Evolutionary conservation across 1,140 invertebrate genomes (phyloP).

Genomic region (Lepidurus packardi): DNA sequence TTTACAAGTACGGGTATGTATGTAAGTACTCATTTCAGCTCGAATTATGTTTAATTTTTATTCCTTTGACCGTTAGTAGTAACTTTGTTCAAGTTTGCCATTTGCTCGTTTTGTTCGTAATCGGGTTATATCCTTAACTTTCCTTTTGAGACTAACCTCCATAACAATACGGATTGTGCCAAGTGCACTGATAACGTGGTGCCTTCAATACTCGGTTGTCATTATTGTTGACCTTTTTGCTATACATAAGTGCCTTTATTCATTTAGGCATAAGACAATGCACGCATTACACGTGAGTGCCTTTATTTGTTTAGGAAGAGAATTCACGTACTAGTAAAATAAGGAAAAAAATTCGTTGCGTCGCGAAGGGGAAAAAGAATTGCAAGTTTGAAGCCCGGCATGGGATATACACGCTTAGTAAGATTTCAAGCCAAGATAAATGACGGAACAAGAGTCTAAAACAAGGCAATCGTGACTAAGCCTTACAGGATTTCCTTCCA

Average conservation of each 20-base stretch:
- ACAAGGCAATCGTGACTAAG: constrained; percentile 1
- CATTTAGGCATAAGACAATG: background rate
- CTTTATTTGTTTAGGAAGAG: background rate
- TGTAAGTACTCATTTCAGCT: background rate
- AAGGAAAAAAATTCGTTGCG: too few relatives aligned
- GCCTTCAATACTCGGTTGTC: background rate
- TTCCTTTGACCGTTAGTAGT: background rate
- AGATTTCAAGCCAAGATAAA: background rate
- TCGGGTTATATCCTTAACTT: background rate
- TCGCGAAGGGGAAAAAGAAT: background rate
- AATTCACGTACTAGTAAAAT: background rate
- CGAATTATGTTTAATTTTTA: background rate
- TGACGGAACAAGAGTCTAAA: background rate
- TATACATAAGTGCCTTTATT: background rate
- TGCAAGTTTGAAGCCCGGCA: background rate
- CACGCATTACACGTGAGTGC: background rate
- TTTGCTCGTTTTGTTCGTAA: background rate
- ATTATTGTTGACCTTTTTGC: background rate
- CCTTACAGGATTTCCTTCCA: background rate
- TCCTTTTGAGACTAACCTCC: background rate
- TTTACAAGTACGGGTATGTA: background rate
- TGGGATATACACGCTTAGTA: background rate
- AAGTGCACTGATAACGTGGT: background rate
- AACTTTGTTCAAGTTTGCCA: background rate
- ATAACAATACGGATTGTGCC: constrained; percentile 5